Evolutionary conservation across 2,888 invertebrate genomes (phyloP).

Genomic region (Lasioglossum leucozonium): DNA sequence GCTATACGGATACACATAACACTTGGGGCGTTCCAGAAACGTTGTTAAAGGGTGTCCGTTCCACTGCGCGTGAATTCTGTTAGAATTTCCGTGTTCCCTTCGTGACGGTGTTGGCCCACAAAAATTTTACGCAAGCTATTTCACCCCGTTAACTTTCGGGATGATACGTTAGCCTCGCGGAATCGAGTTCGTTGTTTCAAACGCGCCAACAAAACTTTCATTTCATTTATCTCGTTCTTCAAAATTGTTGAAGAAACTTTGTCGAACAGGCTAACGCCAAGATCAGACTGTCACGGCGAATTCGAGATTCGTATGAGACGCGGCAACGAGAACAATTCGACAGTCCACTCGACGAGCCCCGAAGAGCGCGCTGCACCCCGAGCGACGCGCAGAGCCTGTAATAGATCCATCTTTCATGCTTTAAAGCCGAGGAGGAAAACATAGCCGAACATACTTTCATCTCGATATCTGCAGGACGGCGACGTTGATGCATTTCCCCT

Average conservation of each 20-base stretch:
- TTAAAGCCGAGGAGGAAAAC: neutral
- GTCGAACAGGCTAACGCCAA: no score
- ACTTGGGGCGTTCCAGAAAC: conserved; percentile 70
- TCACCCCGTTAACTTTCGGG: no score
- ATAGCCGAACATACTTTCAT: conserved; percentile 13
- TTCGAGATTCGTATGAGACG: neutral
- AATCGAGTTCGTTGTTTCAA: no score
- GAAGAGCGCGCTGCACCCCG: neutral
- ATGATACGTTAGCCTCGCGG: no score
- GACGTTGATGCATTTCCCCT: conserved; percentile 4
- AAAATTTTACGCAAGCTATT: neutral
- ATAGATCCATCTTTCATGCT: conserved; percentile 4
- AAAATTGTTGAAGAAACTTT: no score
- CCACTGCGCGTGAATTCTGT: conserved; percentile 51
- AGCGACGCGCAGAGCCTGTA: neutral
- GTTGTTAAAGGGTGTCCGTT: conserved; percentile 69
- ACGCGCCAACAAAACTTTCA: neutral
- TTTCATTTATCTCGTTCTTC: neutral
- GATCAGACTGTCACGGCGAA: neutral
- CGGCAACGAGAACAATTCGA: neutral
- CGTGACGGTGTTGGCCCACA: neutral
- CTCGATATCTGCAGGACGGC: neutral
- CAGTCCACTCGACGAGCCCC: neutral
- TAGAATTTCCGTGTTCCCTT: conserved; percentile 19
- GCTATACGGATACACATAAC: conserved; percentile 64